Base-by-base conservation (phyloP, 1,140 invertebrate genomes). In the Globodera ellingtonae region DNA sequence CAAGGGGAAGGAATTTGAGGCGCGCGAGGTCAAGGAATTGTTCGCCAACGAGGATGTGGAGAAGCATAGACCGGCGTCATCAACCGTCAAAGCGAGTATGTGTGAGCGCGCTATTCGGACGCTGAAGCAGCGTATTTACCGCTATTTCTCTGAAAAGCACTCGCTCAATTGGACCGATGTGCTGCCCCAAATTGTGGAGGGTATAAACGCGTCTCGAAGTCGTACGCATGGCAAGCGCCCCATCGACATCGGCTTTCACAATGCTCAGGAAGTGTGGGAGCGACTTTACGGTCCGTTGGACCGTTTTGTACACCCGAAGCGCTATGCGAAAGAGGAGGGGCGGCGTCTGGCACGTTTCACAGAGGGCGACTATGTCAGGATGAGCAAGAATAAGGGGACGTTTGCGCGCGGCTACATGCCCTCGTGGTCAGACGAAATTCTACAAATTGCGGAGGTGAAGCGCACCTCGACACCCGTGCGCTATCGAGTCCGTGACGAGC, bases 361-460 rank as follows among this genome's bases (percentile, higher is more conserved):
- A 35, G 66, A 35, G 8, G 65, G 59, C 13, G 21, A 75, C 50
- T 76, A 24, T 76, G 66, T 78, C n/a, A 50, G 62, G 24, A 77
- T 71, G n/a, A 66, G 48, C 69, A 62, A 48, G 56, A 46, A 52
- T 3, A 72, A 77, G 69, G 21, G 56, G 75, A 59, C 47, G 52
- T 82, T 82, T 72, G 52, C 18, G 15, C 69, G 66, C 67, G 81
- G 77, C 8, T 79, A 65, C 67, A 6, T 56, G 7, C 74, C 73
- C 18, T 81, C 56, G 9, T 83, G 75, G n/a, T 21, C 78, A 35
- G 85, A 83, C 46, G 47, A 73, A 81, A 76, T 84, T n/a, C 18
- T 48, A 7, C 21, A 21, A 24, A 77, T 83, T 5, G 44, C 59
- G 18, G 15, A 72, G 76, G 15, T 76, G 24, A 21, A 62, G 18